Evolutionary conservation across 1,140 invertebrate genomes (phyloP).

Genomic region (Drosophila persimilis): DNA sequence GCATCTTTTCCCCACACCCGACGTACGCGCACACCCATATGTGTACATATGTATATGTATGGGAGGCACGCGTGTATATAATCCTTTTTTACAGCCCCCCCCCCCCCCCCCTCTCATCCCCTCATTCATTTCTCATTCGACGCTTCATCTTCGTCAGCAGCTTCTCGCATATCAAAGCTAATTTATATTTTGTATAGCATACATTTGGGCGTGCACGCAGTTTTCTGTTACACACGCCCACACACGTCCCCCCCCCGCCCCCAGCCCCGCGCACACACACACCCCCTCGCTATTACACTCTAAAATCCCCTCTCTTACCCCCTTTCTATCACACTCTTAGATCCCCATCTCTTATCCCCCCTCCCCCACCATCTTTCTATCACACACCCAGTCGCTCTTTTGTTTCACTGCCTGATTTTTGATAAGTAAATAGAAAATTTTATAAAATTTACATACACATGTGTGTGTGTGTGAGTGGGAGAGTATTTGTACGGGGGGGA

Average conservation of each 20-base stretch:
- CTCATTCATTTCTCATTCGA: slow-evolving; percentile 7
- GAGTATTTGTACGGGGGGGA: slow-evolving; percentile 1
- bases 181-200: slow-evolving; percentile 79
- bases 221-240: slow-evolving; percentile 25
- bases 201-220: slow-evolving; percentile 65
- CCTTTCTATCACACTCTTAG: neutral
- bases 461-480: slow-evolving; percentile 10
- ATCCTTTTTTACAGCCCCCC: slow-evolving; percentile 72
- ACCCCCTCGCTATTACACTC: neutral
- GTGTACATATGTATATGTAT: slow-evolving; percentile 29
- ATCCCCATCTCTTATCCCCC: neutral
- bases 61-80: slow-evolving; percentile 64
- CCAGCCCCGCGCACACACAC: neutral
- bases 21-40: neutral
- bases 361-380: neutral
- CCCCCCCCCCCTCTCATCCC: slow-evolving; percentile 18
- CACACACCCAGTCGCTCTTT: neutral
- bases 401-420: slow-evolving; percentile 63
- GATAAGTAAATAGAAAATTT: slow-evolving; percentile 79
- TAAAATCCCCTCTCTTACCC: no score
- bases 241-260: neutral
- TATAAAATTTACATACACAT: slow-evolving; percentile 70
- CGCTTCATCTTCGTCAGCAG: slow-evolving; percentile 59
- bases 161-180: slow-evolving; percentile 77
- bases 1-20: slow-evolving; percentile 60